phyloP scores from a whole-genome alignment of 2,888 invertebrate genomes.

The Perizoma affinitatum region DNA sequence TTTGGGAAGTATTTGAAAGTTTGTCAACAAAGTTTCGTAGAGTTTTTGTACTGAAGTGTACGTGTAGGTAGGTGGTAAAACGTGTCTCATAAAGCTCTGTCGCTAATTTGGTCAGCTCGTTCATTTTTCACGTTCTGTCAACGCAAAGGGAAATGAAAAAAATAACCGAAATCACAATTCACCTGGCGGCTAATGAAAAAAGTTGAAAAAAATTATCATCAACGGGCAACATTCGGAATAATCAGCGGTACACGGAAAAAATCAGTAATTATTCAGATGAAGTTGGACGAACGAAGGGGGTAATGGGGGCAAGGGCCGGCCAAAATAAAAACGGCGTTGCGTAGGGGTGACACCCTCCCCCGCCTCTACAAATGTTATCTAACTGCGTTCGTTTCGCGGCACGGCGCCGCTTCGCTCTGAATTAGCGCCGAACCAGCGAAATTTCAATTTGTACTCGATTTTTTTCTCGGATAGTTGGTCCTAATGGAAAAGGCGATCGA shows the following conservation, averaged over 20 bases:
- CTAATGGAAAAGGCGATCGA: conserved; percentile 69
- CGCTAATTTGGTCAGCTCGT: conserved; percentile 25
- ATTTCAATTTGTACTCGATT: conserved; percentile 79
- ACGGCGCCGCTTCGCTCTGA: conserved; percentile 71
- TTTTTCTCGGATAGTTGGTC: conserved; percentile 75
- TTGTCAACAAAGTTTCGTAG: neutral
- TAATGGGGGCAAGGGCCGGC: conserved; percentile 80
- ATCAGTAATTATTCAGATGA: conserved; percentile 85
- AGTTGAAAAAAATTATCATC: conserved; percentile 78
- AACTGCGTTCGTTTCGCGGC: conserved; percentile 80
- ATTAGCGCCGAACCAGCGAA: conserved; percentile 77
- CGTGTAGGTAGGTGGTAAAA: conserved; percentile 2
- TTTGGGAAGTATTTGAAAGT: neutral
- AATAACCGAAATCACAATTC: conserved; percentile 55
- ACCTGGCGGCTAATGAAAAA: conserved; percentile 72
- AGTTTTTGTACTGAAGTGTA: conserved; percentile 1
- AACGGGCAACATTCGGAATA: conserved; percentile 84
- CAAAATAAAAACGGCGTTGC: conserved; percentile 84
- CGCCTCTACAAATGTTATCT: conserved; percentile 83
- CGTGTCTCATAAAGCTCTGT: conserved; percentile 8
- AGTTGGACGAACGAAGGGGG: conserved; percentile 83
- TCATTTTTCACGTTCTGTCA: conserved; percentile 33
- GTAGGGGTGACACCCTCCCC: conserved; percentile 81
- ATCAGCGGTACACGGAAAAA: conserved; percentile 84
- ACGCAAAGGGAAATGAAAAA: conserved; percentile 46